These are phyloP conservation scores for Chromis chromis DNA, from an alignment of 2,797 vertebrate genomes.

Conservation along the genomic window DNA sequence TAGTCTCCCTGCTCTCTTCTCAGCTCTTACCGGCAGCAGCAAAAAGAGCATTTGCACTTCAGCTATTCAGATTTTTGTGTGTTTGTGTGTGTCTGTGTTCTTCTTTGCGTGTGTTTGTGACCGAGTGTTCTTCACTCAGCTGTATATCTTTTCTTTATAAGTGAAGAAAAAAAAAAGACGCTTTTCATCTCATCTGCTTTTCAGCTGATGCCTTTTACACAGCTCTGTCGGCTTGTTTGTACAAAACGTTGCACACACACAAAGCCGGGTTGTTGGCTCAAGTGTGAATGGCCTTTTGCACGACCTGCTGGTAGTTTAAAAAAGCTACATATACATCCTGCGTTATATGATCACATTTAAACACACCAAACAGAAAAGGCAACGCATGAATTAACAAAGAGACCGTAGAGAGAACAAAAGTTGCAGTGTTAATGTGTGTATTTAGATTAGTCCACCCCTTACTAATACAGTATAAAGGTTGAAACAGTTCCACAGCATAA, in stretches of 20 bases:
- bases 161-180: conserved; percentile 38
- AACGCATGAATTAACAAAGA: neutral
- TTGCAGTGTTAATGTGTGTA: neutral
- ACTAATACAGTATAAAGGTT: neutral
- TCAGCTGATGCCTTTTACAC: conserved; percentile 58
- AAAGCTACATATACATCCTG: conserved; percentile 9
- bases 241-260: conserved; percentile 42
- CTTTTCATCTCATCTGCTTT: conserved; percentile 62
- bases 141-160: conserved; percentile 57
- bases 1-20: conserved; percentile 32
- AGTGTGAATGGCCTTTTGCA: conserved; percentile 49
- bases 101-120: conserved; percentile 27
- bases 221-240: conserved; percentile 34
- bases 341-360: conserved; percentile 4
- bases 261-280: conserved; percentile 48
- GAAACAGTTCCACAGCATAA: neutral
- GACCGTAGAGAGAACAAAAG: neutral
- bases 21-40: conserved; percentile 51
- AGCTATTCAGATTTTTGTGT: conserved; percentile 53
- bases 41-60: conserved; percentile 63
- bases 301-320: conserved; percentile 28
- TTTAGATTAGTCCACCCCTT: neutral
- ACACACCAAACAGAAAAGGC: neutral
- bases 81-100: conserved; percentile 16
- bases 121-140: conserved; percentile 52